Evolutionary conservation across 2,113 vertebrate genomes (phyloP).

Genomic region (Pluvianellus socialis): DNA sequence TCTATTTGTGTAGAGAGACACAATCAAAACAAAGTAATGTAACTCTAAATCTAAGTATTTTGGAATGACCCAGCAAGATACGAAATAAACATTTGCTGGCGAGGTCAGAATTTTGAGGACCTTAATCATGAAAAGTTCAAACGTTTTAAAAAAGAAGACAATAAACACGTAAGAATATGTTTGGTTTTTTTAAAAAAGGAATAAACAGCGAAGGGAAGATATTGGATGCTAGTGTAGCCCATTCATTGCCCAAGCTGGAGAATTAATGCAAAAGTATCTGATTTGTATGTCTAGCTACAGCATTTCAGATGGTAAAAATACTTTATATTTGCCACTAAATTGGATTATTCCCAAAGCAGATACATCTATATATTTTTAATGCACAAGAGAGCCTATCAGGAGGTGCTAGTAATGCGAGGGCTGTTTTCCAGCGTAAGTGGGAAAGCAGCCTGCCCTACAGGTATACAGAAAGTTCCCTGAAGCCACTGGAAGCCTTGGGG

Average conservation of each 20-base stretch:
- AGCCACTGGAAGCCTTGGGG: background rate
- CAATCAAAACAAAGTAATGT: slow-evolving; percentile 31
- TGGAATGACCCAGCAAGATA: background rate
- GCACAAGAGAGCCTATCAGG: background rate
- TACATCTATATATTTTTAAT: background rate
- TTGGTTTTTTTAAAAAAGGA: background rate
- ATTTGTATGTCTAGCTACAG: background rate
- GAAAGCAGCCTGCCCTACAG: background rate
- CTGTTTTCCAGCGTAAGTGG: background rate
- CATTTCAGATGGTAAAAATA: background rate
- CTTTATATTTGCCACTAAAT: background rate
- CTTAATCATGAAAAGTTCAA: background rate
- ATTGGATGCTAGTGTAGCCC: background rate
- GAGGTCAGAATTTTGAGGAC: background rate
- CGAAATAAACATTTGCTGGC: background rate
- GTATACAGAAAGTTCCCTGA: background rate
- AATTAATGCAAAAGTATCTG: background rate
- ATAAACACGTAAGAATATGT: background rate
- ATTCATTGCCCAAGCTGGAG: background rate
- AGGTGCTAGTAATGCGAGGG: background rate
- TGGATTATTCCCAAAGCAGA: background rate
- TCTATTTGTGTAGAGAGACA: slow-evolving; percentile 56
- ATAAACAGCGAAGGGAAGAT: background rate
- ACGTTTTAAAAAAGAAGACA: background rate
- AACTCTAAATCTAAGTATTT: slow-evolving; percentile 17